Percentiles rank a stretch among this genome's conserved stretches.
phyloP scores from a whole-genome alignment of 1,140 invertebrate species.

The Pseudobourletiella spinata region DNA sequence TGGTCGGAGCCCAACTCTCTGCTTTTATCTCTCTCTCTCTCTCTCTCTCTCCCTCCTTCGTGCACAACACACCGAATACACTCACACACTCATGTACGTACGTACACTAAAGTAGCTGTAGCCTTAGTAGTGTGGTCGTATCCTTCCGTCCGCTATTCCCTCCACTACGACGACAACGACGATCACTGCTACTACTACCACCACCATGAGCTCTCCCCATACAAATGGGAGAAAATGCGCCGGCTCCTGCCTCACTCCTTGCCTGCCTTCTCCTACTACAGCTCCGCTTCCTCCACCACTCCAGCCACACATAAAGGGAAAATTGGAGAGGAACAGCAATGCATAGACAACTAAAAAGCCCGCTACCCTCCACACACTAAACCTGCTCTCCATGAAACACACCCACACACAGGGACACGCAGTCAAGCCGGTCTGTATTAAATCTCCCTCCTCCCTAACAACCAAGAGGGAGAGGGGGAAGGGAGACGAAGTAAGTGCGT shows the following conservation, averaged over 20 bases:
- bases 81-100: neutral
- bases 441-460: too few species aligned
- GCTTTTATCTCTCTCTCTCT: too few species aligned
- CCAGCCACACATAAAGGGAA: neutral
- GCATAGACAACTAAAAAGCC: neutral
- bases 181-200: neutral
- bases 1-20: too few species aligned
- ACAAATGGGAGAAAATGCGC: slow-evolving; percentile 12
- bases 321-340: neutral
- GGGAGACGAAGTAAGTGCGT: too few species aligned
- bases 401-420: too few species aligned
- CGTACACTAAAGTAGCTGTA: neutral
- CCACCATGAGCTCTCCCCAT: neutral
- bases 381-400: too few species aligned
- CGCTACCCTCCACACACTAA: neutral
- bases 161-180: neutral
- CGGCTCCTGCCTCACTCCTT: slow-evolving; percentile 19
- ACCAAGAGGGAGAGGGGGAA: too few species aligned
- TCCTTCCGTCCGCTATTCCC: neutral
- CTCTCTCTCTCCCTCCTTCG: slow-evolving; percentile 3
- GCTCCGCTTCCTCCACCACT: neutral
- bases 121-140: neutral
- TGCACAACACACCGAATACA: neutral
- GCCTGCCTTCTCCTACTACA: slow-evolving; percentile 12
- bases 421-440: too few species aligned